Percentiles rank a stretch among this genome's conserved stretches.
Evolutionary conservation across 2,113 vertebrate species (phyloP).

Genomic region (Diphyllodes magnificus): DNA sequence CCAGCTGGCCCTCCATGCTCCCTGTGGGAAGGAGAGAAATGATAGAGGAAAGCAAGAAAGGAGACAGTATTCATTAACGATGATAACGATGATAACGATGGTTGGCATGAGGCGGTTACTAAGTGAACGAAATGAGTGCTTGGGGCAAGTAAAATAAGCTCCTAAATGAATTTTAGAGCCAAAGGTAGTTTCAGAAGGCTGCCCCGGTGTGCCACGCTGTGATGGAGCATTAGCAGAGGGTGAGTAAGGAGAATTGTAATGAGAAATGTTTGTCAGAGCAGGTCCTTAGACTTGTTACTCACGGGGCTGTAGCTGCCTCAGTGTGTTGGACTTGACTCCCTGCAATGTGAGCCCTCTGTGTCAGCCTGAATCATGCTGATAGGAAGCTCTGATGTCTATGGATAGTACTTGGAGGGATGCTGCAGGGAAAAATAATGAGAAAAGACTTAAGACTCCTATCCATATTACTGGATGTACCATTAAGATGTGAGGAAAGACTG

Average conservation of each 20-base stretch:
- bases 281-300: neutral
- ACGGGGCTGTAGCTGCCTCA: accelerated
- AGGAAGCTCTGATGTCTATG: neutral
- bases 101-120: accelerated
- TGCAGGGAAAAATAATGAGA: neutral
- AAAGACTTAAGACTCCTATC: neutral
- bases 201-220: accelerated
- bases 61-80: too few species aligned
- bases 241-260: accelerated
- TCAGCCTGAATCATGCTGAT: accelerated
- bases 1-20: accelerated
- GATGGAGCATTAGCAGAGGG: neutral
- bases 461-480: neutral
- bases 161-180: neutral
- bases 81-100: too few species aligned
- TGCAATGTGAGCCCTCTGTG: accelerated
- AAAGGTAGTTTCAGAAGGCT: neutral
- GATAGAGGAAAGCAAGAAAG: accelerated
- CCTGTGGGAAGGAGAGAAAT: neutral
- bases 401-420: neutral
- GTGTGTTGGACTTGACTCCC: too few species aligned
- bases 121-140: neutral
- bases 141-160: neutral
- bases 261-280: neutral
- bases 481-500: neutral